phyloP scores from a whole-genome alignment of 2,797 vertebrate species.

The Typhlichthys eigenmanni region DNA sequence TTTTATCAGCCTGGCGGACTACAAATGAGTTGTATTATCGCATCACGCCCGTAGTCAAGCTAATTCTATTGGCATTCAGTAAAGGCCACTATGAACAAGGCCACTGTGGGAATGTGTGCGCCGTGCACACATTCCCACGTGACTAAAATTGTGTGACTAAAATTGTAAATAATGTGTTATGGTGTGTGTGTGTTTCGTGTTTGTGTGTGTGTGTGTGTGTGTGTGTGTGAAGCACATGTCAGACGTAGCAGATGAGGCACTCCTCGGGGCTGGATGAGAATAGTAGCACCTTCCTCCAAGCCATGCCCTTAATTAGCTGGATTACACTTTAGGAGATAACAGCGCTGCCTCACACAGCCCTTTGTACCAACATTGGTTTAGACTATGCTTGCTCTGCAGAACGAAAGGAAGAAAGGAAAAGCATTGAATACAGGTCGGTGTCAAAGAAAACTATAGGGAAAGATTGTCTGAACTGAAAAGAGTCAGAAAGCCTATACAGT shows the following conservation, averaged over 20 bases:
- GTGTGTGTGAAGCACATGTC: constrained; percentile 32
- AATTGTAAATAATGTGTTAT: background rate
- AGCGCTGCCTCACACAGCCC: constrained; percentile 53
- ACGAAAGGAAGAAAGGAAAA: background rate
- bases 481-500: background rate
- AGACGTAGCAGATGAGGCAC: constrained; percentile 55
- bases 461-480: too few species aligned
- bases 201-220: constrained; percentile 7
- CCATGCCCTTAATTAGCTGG: constrained; percentile 74
- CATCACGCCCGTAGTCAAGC: constrained; percentile 7
- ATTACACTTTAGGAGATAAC: constrained; percentile 71
- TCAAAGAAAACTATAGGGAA: too few species aligned
- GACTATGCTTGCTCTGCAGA: constrained; percentile 47
- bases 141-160: background rate
- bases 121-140: too few species aligned
- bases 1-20: constrained; percentile 32
- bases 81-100: constrained; percentile 32
- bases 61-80: constrained; percentile 37
- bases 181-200: background rate
- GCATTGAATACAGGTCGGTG: background rate
- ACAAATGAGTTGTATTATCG: constrained; percentile 27
- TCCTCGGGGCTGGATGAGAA: constrained; percentile 66
- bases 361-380: constrained; percentile 58
- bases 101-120: background rate
- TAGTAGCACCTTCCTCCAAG: constrained; percentile 69